Conservation (phyloP, 2,797 vertebrate species). For the Acridotheres tristis region DNA sequence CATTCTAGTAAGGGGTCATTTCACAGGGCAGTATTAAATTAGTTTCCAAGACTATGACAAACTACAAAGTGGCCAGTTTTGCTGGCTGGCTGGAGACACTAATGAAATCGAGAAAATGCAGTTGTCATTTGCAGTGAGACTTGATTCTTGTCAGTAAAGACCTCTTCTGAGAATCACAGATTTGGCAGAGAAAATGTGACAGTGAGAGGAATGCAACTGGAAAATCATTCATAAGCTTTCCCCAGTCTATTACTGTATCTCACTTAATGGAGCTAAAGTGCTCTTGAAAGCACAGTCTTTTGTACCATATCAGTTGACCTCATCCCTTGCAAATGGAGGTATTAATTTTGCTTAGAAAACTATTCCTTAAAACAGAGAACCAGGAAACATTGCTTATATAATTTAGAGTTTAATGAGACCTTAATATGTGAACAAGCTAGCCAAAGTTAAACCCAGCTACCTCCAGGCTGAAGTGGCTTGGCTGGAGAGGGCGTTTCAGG, state of each 20-base stretch:
- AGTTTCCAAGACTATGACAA: constrained; percentile 47
- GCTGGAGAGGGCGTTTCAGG: not conserved
- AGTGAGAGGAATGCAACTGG: constrained; percentile 47
- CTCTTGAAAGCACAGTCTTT: constrained; percentile 26
- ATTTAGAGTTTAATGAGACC: constrained; percentile 6
- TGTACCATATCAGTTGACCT: not conserved
- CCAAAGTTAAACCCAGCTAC: not conserved
- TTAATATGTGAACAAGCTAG: not conserved
- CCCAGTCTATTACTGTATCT: constrained; percentile 8
- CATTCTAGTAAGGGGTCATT: constrained; percentile 46
- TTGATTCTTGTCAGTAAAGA: constrained; percentile 45
- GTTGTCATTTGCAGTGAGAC: constrained; percentile 43
- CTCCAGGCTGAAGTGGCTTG: not conserved
- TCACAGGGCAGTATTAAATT: constrained; percentile 51
- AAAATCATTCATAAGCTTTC: constrained; percentile 56
- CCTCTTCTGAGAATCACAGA: constrained; percentile 38
- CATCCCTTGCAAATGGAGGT: not conserved
- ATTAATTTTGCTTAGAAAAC: constrained; percentile 53
- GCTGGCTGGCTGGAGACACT: constrained; percentile 17
- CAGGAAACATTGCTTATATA: not conserved
- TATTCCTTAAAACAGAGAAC: not conserved
- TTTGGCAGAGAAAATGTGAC: constrained; percentile 55
- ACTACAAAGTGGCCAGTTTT: constrained; percentile 37
- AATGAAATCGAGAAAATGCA: constrained; percentile 50
- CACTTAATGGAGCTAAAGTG: constrained; percentile 58